Evolutionary conservation across 37 sponge, comb jelly and placozoan species (phyloP).

Genomic region (Hormiphora californensis): DNA sequence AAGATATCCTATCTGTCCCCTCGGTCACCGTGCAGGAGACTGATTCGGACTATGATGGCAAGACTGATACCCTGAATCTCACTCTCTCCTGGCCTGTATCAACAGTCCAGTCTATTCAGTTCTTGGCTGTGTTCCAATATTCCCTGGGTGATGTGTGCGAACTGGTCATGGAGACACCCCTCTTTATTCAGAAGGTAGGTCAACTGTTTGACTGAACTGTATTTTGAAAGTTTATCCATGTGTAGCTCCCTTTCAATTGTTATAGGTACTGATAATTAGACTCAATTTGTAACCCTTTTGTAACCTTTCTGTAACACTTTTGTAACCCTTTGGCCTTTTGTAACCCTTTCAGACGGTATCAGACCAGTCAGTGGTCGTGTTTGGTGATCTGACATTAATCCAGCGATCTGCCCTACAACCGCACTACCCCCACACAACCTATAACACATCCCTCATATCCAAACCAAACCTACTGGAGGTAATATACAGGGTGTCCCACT

Average conservation of each 20-base stretch:
- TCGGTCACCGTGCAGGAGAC: neutral
- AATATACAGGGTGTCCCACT: neutral
- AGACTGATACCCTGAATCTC: neutral
- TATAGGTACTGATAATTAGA: too few species aligned
- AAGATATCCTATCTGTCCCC: neutral
- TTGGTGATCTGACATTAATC: neutral
- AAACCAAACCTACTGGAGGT: neutral
- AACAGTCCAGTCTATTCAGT: too few species aligned
- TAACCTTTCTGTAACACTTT: too few species aligned
- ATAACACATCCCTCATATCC: neutral
- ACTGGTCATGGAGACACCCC: constrained; percentile 10
- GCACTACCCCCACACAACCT: neutral
- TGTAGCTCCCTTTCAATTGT: neutral
- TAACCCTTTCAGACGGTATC: neutral
- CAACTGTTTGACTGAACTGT: too few species aligned
- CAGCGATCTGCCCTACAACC: constrained; percentile 1
- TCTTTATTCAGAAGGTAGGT: neutral
- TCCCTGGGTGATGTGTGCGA: neutral
- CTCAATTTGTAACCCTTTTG: too few species aligned
- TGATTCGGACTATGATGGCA: neutral
- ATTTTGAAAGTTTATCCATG: neutral
- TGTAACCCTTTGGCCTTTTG: neutral
- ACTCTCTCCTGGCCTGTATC: too few species aligned
- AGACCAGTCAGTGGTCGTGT: constrained; percentile 1
- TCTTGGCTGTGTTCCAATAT: constrained; percentile 15